phyloP scores from a whole-genome alignment of 2,888 invertebrate genomes.

The Thecophora atra region DNA sequence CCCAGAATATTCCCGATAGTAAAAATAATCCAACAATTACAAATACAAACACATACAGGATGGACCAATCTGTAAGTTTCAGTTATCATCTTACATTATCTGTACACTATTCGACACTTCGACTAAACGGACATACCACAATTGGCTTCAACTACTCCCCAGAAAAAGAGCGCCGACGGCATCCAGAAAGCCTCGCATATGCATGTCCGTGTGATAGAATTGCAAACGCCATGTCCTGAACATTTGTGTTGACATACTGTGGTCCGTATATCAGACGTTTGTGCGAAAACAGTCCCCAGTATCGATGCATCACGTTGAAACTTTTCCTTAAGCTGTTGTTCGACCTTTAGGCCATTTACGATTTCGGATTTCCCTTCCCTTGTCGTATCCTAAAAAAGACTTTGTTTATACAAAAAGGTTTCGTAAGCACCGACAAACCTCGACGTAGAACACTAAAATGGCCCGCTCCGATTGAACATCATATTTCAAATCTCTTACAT shows the following conservation, averaged over 20 bases:
- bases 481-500: constrained; percentile 70
- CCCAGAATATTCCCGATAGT: constrained; percentile 73
- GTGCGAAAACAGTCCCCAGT: constrained; percentile 74
- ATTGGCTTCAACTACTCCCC: constrained; percentile 77
- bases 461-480: constrained; percentile 73
- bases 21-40: constrained; percentile 72
- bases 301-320: constrained; percentile 76
- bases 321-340: constrained; percentile 74
- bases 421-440: constrained; percentile 54
- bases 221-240: constrained; percentile 90
- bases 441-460: constrained; percentile 75
- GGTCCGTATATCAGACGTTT: constrained; percentile 74
- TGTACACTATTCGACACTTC: not conserved
- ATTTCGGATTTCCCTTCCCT: constrained; percentile 52
- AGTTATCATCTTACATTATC: not conserved
- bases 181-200: constrained; percentile 97
- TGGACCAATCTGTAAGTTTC: constrained; percentile 82
- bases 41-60: constrained; percentile 88
- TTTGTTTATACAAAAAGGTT: not conserved
- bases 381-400: not conserved
- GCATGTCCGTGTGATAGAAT: constrained; percentile 83
- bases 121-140: constrained; percentile 72
- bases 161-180: constrained; percentile 79
- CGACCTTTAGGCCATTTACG: constrained; percentile 73
- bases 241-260: constrained; percentile 91